Evolutionary conservation across 2,888 invertebrate species (phyloP).

Genomic region (Arctia plantaginis): DNA sequence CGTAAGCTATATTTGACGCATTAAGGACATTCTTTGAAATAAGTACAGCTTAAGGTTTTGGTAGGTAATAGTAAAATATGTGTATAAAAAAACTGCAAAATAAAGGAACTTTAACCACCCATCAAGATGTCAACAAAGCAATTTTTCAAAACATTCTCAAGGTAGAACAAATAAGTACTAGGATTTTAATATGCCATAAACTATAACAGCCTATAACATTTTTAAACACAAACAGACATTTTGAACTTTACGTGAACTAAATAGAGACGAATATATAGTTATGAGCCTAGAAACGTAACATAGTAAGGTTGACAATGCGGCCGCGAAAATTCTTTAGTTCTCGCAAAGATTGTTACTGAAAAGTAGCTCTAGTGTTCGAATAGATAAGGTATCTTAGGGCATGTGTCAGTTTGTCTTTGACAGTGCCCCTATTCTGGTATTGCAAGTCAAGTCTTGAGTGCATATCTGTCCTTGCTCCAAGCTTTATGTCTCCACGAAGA

Average conservation of each 20-base stretch:
- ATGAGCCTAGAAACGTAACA: slow-evolving; percentile 43
- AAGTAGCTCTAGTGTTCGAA: slow-evolving; percentile 35
- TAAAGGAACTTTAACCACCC: slow-evolving; percentile 35
- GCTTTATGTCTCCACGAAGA: slow-evolving; percentile 77
- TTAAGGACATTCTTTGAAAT: too few relatives aligned
- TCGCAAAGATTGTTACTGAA: slow-evolving; percentile 23
- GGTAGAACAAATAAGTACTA: slow-evolving; percentile 65
- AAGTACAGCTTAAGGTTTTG: too few relatives aligned
- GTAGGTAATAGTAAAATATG: neutral
- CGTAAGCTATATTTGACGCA: too few relatives aligned
- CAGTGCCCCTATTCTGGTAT: slow-evolving; percentile 48
- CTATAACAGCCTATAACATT: slow-evolving; percentile 56
- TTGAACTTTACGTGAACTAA: slow-evolving; percentile 28
- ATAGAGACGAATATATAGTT: slow-evolving; percentile 52
- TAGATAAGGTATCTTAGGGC: slow-evolving; percentile 56
- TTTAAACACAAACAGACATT: slow-evolving; percentile 12
- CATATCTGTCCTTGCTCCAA: slow-evolving; percentile 73
- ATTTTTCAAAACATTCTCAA: slow-evolving; percentile 61
- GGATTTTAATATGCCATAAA: slow-evolving; percentile 76
- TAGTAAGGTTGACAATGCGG: slow-evolving; percentile 52
- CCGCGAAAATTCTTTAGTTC: slow-evolving; percentile 22
- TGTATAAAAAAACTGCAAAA: slow-evolving; percentile 3
- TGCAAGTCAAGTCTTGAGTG: slow-evolving; percentile 71
- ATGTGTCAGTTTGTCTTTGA: slow-evolving; percentile 25
- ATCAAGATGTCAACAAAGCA: slow-evolving; percentile 53